phyloP scores from a whole-genome alignment of 1,140 invertebrate species.

The Asbolus verrucosus region DNA sequence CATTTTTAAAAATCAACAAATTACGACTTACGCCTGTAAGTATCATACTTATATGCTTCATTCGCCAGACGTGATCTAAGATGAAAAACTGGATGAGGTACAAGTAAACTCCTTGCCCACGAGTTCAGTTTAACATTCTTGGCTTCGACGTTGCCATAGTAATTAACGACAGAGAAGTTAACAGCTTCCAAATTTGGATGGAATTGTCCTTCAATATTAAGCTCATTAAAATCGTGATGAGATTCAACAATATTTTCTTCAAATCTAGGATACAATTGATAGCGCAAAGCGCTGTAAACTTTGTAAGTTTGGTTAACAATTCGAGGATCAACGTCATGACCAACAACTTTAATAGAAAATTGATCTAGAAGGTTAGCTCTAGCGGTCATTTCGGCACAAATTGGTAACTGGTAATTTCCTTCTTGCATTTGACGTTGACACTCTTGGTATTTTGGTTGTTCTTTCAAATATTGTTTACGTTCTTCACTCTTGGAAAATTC shows the following conservation, averaged over 20 bases:
- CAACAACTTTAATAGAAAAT: constrained; percentile 62
- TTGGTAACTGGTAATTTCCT: constrained; percentile 67
- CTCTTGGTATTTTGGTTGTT: constrained; percentile 61
- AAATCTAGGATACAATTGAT: constrained; percentile 45
- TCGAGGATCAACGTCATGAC: background rate
- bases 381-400: constrained; percentile 69
- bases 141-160: background rate
- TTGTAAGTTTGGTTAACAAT: constrained; percentile 54
- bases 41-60: constrained; percentile 55
- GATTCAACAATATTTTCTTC: constrained; percentile 23
- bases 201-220: constrained; percentile 12
- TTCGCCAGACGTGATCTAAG: constrained; percentile 63
- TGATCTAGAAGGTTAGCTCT: constrained; percentile 67
- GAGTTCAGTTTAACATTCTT: constrained; percentile 61
- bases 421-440: constrained; percentile 68
- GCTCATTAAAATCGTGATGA: background rate
- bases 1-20: constrained; percentile 23
- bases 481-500: constrained; percentile 66
- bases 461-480: constrained; percentile 66
- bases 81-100: constrained; percentile 65
- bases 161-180: background rate
- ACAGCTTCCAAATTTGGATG: constrained; percentile 7
- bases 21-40: constrained; percentile 59
- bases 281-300: constrained; percentile 61
- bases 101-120: constrained; percentile 60